Evolutionary conservation across 1,140 invertebrate species (phyloP), one percentile per base, ranked within the genome.

Genomic region (Bradynema listronoti): DNA sequence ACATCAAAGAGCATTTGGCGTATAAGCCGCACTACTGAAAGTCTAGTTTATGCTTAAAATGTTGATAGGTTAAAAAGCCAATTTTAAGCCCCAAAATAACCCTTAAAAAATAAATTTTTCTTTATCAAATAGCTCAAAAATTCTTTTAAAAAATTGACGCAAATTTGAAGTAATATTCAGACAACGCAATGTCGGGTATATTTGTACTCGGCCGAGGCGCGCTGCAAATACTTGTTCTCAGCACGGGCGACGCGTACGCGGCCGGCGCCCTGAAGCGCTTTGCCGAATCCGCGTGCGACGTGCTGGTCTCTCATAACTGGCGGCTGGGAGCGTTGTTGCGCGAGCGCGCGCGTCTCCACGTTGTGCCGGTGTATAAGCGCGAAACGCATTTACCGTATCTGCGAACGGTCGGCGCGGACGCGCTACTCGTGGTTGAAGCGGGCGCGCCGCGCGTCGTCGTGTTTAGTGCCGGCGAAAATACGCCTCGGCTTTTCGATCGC

Each of bases 401-500:
- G 16, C 46, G 46, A 27, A 47, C 46, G 34, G 30, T 56, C 11
- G 34, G 27, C n/a, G 71, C 68, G n/a, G 72, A 75, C 52, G 69
- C 58, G 4, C 27, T 71, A n/a, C 34, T 71, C 30, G 41, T 75
- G 25, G 67, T 72, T 42, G 61, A 47, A 11, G 32, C 53, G 29
- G 74, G 74, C 25, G 34, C 59, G 11, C 47, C 69, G 7, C 45
- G 66, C 33, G 68, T 69, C n/a, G 24, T 77, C 14, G 51, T 75
- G 9, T 77, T 69, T 60, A 76, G 56, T 59, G 58, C 68, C 0
- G 66, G 58, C 7, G 66, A 75, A 25, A 63, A 56, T 39, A 61
- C 67, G 36, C 74, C 74, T 9, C 55, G 58, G 46, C 53, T 64
- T 3, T 77, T 78, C 56, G 47, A 78, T 30, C 56, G 66, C 33